These are phyloP conservation scores for Harlomillsia oculata DNA, from an alignment of 1,140 invertebrate genomes.

Conservation along the genomic window DNA sequence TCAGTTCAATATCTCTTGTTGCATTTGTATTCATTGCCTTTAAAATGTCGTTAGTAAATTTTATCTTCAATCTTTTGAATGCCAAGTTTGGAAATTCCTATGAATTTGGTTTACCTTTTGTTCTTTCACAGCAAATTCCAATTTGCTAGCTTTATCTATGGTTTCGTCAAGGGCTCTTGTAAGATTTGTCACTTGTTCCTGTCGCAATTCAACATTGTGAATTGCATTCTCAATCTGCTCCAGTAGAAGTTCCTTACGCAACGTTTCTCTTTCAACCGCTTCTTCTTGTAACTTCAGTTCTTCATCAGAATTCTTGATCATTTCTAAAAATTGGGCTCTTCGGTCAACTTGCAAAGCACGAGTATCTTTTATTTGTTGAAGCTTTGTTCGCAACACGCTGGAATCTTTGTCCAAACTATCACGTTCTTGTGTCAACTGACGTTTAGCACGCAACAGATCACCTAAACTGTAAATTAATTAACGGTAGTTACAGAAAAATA, in stretches of 20 bases:
- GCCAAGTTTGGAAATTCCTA: neutral
- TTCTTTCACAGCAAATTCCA: conserved; percentile 4
- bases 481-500: neutral
- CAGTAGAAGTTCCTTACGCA: conserved; percentile 9
- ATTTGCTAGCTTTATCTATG: conserved; percentile 8
- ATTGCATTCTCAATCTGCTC: neutral
- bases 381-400: neutral
- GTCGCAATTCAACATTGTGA: neutral
- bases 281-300: conserved; percentile 12
- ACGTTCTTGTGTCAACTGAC: conserved; percentile 9
- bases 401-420: conserved; percentile 10
- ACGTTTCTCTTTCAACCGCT: conserved; percentile 17
- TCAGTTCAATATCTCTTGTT: conserved; percentile 4
- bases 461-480: conserved; percentile 5
- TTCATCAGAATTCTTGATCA: conserved; percentile 7
- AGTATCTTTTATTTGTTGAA: neutral
- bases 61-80: neutral
- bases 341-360: conserved; percentile 1
- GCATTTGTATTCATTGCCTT: conserved; percentile 18
- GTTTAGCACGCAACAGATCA: conserved; percentile 11
- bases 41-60: neutral
- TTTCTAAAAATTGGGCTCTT: conserved; percentile 7
- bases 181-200: neutral
- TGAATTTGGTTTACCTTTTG: neutral
- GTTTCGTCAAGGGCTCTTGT: conserved; percentile 1